phyloP scores from a whole-genome alignment of 2,113 vertebrate genomes.

The Platycercus adscitus region DNA sequence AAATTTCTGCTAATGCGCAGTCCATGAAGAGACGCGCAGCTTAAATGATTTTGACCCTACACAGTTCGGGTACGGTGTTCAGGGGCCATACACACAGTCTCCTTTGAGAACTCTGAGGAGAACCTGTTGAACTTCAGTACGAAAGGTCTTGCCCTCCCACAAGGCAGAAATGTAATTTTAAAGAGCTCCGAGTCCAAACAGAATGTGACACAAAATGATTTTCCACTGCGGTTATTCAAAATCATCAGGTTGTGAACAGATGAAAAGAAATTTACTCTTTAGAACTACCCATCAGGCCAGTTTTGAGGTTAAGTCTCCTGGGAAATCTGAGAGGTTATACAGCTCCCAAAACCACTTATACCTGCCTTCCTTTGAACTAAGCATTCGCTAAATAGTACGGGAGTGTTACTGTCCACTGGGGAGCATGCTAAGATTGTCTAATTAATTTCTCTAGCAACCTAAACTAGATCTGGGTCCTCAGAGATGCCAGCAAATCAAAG shows the following conservation, averaged over 20 bases:
- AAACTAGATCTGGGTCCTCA: slow-evolving; percentile 15
- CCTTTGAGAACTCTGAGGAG: background rate
- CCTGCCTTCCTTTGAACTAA: background rate
- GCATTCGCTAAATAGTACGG: background rate
- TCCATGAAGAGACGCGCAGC: background rate
- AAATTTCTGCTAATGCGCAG: background rate
- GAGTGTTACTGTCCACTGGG: background rate
- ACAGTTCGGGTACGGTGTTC: background rate
- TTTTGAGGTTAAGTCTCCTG: slow-evolving; percentile 13
- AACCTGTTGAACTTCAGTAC: background rate
- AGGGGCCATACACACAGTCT: background rate
- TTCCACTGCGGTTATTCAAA: background rate
- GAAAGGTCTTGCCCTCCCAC: background rate
- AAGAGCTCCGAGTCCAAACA: background rate
- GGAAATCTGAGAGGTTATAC: slow-evolving; percentile 34
- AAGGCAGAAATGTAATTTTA: background rate
- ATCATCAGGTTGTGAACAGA: background rate
- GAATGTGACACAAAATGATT: background rate
- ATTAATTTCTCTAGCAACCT: slow-evolving; percentile 52
- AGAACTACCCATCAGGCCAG: background rate
- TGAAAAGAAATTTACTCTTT: background rate
- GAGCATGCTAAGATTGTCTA: background rate
- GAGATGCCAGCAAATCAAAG: slow-evolving; percentile 5
- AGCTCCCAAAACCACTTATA: slow-evolving; percentile 2
- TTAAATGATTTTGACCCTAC: background rate